phyloP scores from a whole-genome alignment of 2,888 invertebrate species.

The Hirtodrosophila histrioides region DNA sequence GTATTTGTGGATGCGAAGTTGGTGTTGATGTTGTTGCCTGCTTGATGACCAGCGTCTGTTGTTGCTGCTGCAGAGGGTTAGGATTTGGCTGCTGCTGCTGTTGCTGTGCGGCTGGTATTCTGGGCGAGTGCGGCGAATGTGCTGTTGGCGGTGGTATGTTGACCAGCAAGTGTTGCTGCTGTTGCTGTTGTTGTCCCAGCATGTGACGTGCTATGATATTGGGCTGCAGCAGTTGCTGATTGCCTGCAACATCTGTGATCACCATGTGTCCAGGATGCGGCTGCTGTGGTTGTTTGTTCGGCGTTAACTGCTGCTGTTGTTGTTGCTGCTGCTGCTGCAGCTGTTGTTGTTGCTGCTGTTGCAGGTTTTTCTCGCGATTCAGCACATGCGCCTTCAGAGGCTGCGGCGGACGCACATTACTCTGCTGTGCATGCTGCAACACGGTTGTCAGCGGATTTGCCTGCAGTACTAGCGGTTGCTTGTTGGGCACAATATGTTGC shows the following conservation, averaged over 20 bases:
- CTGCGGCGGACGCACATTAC: conserved; percentile 85
- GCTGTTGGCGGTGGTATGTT: conserved; percentile 82
- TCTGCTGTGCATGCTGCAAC: conserved; percentile 83
- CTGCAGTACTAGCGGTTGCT: conserved; percentile 79
- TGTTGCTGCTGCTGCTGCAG: conserved; percentile 65
- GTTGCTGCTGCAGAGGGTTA: conserved; percentile 65
- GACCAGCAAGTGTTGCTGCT: conserved; percentile 78
- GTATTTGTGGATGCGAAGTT: conserved; percentile 65
- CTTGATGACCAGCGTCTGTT: conserved; percentile 80
- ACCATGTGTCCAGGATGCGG: conserved; percentile 68
- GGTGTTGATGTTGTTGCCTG: conserved; percentile 64
- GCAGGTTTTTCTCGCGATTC: conserved; percentile 85
- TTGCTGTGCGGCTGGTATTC: conserved; percentile 62
- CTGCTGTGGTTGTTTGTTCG: conserved; percentile 70
- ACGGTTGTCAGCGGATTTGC: conserved; percentile 74
- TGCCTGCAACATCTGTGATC: conserved; percentile 67
- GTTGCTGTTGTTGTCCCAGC: conserved; percentile 47
- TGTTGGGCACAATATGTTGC: conserved; percentile 53
- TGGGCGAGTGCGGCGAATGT: conserved; percentile 74
- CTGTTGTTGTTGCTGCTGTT: conserved; percentile 64
- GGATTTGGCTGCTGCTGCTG: conserved; percentile 43
- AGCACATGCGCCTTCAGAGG: conserved; percentile 88
- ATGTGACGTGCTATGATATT: conserved; percentile 69
- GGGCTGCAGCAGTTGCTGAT: conserved; percentile 78
- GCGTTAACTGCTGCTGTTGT: conserved; percentile 65